These are phyloP conservation scores for Drosophila percnosoma DNA, from an alignment of 2,888 invertebrate genomes.

Conservation along the genomic window DNA sequence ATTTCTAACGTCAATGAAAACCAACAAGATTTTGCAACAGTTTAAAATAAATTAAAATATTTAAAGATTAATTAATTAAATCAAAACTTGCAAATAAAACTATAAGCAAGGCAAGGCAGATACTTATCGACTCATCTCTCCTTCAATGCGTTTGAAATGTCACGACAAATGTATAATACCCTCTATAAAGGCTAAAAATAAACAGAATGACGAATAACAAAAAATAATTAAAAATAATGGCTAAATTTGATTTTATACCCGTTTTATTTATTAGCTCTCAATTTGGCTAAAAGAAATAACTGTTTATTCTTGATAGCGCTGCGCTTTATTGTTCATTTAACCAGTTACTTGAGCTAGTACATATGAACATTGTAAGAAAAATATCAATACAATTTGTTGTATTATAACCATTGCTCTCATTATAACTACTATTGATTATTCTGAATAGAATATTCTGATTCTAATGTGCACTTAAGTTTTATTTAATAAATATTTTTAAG, in stretches of 20 bases:
- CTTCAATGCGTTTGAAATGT: not conserved
- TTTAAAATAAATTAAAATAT: not conserved
- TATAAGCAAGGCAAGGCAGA: not conserved
- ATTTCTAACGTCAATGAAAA: not conserved
- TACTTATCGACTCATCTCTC: not conserved
- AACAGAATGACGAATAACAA: not conserved
- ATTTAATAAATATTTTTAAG: not conserved
- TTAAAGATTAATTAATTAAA: not conserved
- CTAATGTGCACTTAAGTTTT: not conserved
- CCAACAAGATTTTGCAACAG: not conserved
- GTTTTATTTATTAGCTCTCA: not conserved
- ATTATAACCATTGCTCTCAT: not conserved
- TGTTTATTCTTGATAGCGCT: not conserved
- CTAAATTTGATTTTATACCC: not conserved
- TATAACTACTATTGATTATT: not conserved
- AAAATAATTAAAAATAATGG: not conserved
- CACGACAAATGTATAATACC: not conserved
- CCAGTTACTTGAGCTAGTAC: not conserved
- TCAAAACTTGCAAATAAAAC: not conserved
- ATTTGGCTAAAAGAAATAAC: not conserved
- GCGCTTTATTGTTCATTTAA: conserved; percentile 1
- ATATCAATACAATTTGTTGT: not conserved
- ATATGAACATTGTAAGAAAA: not conserved
- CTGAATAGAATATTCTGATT: too few relatives aligned
- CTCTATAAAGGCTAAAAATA: not conserved